Conservation (phyloP, 2,888 invertebrate species). For the Tetheella fluctuosa region DNA sequence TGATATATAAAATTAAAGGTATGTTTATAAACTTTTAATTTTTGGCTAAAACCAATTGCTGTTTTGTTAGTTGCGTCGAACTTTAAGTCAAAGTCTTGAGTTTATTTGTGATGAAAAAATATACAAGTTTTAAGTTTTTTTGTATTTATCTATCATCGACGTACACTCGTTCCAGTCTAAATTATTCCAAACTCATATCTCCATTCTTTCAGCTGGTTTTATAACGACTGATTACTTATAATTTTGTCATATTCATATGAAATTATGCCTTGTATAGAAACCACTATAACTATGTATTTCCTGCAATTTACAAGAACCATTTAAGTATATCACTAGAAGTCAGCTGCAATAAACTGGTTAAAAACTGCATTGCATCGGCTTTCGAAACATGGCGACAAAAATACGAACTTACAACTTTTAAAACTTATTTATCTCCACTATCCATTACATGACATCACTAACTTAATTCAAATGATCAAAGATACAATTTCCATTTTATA, state of each 20-base stretch:
- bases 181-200: background rate
- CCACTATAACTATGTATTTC: slow-evolving; percentile 23
- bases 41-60: too few relatives aligned
- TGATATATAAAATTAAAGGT: background rate
- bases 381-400: slow-evolving; percentile 60
- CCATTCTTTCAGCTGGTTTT: background rate
- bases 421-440: slow-evolving; percentile 19
- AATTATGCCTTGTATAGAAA: background rate
- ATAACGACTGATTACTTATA: background rate
- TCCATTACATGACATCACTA: background rate
- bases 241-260: background rate
- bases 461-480: background rate
- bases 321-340: slow-evolving; percentile 26
- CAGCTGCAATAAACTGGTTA: slow-evolving; percentile 54
- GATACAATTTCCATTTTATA: slow-evolving; percentile 2
- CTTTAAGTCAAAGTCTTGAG: too few relatives aligned
- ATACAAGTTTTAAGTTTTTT: too few relatives aligned
- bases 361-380: slow-evolving; percentile 62
- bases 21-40: background rate
- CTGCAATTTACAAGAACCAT: slow-evolving; percentile 30
- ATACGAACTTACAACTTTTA: slow-evolving; percentile 44
- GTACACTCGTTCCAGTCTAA: too few relatives aligned
- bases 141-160: too few relatives aligned
- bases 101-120: too few relatives aligned
- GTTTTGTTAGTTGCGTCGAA: too few relatives aligned